Evolutionary conservation across 2,113 vertebrate genomes (phyloP).

Genomic region (Amblyopsis rosae): DNA sequence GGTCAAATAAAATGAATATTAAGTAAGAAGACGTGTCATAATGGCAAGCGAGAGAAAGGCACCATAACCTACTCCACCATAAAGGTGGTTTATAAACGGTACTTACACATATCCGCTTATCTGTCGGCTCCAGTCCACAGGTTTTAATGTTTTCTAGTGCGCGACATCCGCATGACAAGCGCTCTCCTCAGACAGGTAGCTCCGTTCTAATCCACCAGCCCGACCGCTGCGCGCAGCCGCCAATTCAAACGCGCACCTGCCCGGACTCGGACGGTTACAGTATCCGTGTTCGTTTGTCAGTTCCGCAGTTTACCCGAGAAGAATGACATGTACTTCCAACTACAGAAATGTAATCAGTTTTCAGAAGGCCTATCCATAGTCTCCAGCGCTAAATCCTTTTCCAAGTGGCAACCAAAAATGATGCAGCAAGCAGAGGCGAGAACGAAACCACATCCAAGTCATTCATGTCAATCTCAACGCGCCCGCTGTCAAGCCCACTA

Average conservation of each 20-base stretch:
- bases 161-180: constrained; percentile 75
- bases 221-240: constrained; percentile 61
- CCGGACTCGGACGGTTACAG: constrained; percentile 50
- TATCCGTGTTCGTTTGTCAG: constrained; percentile 52
- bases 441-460: constrained; percentile 62
- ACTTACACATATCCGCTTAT: constrained; percentile 79
- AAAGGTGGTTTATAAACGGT: constrained; percentile 21
- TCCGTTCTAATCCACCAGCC: constrained; percentile 63
- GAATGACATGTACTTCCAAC: constrained; percentile 56
- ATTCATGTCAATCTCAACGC: constrained; percentile 51
- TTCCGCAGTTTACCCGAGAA: constrained; percentile 30
- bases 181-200: constrained; percentile 63
- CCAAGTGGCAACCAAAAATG: constrained; percentile 57
- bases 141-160: constrained; percentile 72
- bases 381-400: constrained; percentile 25
- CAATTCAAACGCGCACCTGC: constrained; percentile 64
- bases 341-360: constrained; percentile 40
- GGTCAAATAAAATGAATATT: constrained; percentile 2
- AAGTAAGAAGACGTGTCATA: not conserved
- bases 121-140: constrained; percentile 74
- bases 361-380: constrained; percentile 42
- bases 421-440: constrained; percentile 53
- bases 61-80: constrained; percentile 8
- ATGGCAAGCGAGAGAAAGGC: not conserved
- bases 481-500: constrained; percentile 24